Conservation (phyloP, 2,888 invertebrate species). For the Nomada ruficornis region DNA sequence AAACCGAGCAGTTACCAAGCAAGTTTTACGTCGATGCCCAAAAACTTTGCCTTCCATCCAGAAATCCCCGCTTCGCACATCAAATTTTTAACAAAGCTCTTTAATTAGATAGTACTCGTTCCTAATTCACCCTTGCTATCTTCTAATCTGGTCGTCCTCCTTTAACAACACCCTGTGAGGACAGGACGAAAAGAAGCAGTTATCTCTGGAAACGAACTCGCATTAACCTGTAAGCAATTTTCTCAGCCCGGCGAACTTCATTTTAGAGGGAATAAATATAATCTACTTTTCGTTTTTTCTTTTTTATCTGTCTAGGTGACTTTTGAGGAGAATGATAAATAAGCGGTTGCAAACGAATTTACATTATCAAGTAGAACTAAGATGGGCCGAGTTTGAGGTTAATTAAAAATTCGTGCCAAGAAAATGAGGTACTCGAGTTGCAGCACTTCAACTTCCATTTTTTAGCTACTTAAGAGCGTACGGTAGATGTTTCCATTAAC, state of each 20-base stretch:
- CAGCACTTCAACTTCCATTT: not conserved
- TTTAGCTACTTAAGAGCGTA: not conserved
- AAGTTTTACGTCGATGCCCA: constrained; percentile 41
- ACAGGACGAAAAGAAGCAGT: not conserved
- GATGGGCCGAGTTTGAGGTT: not conserved
- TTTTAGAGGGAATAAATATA: not conserved
- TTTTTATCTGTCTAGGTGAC: too few relatives aligned
- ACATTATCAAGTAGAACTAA: not conserved
- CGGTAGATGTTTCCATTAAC: not conserved
- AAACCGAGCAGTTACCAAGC: constrained; percentile 39
- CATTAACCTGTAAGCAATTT: not conserved
- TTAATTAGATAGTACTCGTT: constrained; percentile 18
- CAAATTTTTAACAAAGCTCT: constrained; percentile 41
- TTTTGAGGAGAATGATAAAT: not conserved
- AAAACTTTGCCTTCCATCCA: constrained; percentile 19
- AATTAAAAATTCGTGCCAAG: not conserved
- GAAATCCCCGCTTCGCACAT: not conserved
- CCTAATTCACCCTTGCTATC: constrained; percentile 18
- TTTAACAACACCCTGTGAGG: not conserved
- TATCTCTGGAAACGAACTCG: not conserved
- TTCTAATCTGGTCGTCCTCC: not conserved
- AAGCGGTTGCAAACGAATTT: not conserved
- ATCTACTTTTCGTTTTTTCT: not conserved
- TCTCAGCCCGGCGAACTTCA: not conserved
- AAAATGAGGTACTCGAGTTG: not conserved